phyloP scores from a whole-genome alignment of 2,797 vertebrate species.

The Bradypus variegatus region DNA sequence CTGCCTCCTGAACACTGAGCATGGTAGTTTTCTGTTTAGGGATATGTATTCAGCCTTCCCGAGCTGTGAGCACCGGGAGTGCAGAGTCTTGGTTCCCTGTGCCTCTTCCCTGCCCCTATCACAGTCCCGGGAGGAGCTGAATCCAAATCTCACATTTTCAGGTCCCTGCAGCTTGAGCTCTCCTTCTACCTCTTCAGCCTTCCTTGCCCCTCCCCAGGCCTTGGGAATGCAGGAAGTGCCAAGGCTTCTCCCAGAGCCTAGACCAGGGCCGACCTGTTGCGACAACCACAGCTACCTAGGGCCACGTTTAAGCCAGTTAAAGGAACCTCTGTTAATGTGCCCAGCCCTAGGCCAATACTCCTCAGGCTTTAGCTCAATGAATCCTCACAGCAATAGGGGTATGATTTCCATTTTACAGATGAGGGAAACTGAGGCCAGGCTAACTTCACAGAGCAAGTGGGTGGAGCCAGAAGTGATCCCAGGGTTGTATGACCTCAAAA shows the following conservation, averaged over 20 bases:
- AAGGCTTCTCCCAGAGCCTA: background rate
- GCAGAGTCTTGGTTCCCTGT: background rate
- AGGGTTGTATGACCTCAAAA: background rate
- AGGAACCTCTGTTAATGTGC: background rate
- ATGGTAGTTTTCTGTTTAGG: background rate
- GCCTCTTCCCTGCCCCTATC: background rate
- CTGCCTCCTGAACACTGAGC: background rate
- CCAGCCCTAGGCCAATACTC: background rate
- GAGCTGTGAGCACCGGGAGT: background rate
- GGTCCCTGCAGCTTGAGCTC: background rate
- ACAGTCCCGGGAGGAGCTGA: background rate
- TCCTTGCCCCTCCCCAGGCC: background rate
- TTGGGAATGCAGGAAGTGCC: background rate
- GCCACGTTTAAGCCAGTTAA: background rate
- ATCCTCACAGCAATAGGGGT: background rate
- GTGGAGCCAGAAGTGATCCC: background rate
- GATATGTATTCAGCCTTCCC: background rate
- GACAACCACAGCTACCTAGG: background rate
- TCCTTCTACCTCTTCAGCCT: background rate
- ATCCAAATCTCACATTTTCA: background rate
- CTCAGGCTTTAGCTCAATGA: background rate
- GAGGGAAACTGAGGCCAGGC: background rate
- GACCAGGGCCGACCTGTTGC: background rate
- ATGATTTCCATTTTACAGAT: background rate
- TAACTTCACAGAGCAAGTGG: background rate